Base-by-base conservation (phyloP, 1,140 invertebrate genomes). In the Zophobas atratus region DNA sequence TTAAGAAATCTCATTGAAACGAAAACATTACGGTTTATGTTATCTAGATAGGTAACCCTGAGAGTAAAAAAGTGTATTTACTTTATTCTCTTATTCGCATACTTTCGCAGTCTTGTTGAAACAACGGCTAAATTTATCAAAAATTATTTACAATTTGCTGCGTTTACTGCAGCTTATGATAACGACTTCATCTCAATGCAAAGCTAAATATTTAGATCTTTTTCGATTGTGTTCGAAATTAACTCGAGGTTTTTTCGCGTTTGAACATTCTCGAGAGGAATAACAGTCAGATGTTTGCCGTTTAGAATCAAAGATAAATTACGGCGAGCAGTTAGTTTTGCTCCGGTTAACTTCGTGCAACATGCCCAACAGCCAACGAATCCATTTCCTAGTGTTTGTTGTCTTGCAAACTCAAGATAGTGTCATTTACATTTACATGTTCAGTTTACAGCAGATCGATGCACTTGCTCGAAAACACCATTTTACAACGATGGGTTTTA, bases 291-390 rank as follows among this genome's bases (percentile, higher is more conserved):
- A 51, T 51, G 49, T 51, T 5, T 51, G 20, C n/a, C 6, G 20
- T 51, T 51, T 20, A 20, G 2, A 51, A 51, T 51, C 4, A 51
- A 51, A 51, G 6, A 51, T 51, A 51, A 51, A 51, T 51, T n/a
- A 51, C 20, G 49, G 6, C 49, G 6, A 51, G 49, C 3, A 20
- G 49, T 51, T 51, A 51, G 49, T n/a, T 51, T 51, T 51, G 49
- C 49, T 51, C 49, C 49, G 49, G 49, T 51, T 6, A 51, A 51
- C 49, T 51, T 20, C 49, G 49, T 51, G 43, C 43, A 46, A 46
- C 43, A 46, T 46, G 49, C 49, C 49, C n/a, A 6, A 6, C 6
- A 51, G 49, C 49, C 20, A 51, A 51, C 4, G 49, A 51, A 51
- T 51, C 49, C 49, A 20, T 51, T 51, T 51, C 49, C 49, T 51